Evolutionary conservation across 2,888 invertebrate genomes (phyloP), one percentile per base, ranked within the genome.

Genomic region (Aspidiotus destructor): DNA sequence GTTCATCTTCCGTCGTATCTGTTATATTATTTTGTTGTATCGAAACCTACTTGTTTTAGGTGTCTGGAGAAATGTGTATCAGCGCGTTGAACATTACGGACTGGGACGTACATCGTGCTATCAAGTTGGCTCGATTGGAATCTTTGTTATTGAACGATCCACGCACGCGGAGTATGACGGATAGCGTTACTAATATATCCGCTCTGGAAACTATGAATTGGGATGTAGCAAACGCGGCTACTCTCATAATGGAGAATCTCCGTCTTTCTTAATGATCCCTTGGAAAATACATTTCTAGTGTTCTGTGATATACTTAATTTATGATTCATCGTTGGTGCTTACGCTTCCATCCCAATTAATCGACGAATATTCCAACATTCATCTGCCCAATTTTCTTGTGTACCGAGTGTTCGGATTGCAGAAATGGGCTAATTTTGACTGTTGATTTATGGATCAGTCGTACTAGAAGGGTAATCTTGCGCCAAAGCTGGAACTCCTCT

Each of bases 41-140:
- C 40, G 40, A 28, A 11, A 58, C 10, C 10, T 42, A 15, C 40
- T 62, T 57, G 15, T 68, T 55, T 1, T 75, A 87, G 86, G 83
- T 84, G 61, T 81, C 84, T 0, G 84, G 87, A 0, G 87, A 88
- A 72, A 86, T 88, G 71, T 94, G 93, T 74, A 79, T 93, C 7
- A 82, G 84, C 71, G 89, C 90, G 0, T 77, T 95, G 55, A 89
- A 93, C 75, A 84, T 88, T 71, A 87, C 89, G 67, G 85, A 88
- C 71, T 94, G 95, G 93, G 87, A 93, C 75, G 88, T 94, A 0
- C 87, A 92, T 75, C 85, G 86, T 63, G 93, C 93, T 13, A 92
- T 95, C 72, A 95, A 95, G 76, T 79, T 89, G 71, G 81, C 87
- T 28, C 83, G 86, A 63, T 81, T 91, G 55, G 85, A 85, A 75